Evolutionary conservation across 2,888 invertebrate genomes (phyloP).

Genomic region (Polietes domitor): DNA sequence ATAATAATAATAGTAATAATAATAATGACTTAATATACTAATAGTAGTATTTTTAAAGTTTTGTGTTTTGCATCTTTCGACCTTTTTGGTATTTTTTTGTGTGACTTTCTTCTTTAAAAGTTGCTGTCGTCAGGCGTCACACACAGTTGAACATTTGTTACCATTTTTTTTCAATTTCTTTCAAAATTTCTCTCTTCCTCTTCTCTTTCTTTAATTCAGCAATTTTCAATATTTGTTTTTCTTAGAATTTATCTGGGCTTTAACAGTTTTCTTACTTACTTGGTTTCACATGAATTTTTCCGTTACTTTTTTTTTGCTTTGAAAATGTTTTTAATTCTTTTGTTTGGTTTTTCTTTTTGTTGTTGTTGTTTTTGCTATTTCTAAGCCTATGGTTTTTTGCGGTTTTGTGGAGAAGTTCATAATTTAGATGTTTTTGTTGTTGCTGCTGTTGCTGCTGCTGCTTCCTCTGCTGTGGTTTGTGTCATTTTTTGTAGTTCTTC

Average conservation of each 20-base stretch:
- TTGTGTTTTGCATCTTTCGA: conserved; percentile 29
- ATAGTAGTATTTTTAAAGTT: conserved; percentile 53
- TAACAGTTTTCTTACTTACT: conserved; percentile 7
- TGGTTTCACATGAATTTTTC: conserved; percentile 2
- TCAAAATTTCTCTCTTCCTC: too few species aligned
- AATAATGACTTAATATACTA: conserved; percentile 53
- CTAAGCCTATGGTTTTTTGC: conserved; percentile 45
- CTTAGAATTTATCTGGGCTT: conserved; percentile 23
- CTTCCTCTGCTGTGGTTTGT: conserved; percentile 54
- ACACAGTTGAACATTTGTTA: not conserved
- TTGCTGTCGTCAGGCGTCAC: too few species aligned
- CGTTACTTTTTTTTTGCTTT: too few species aligned
- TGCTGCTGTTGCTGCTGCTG: conserved; percentile 5
- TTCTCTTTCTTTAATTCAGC: too few species aligned
- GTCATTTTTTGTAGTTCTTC: conserved; percentile 71
- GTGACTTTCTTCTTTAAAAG: not conserved
- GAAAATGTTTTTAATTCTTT: conserved; percentile 11
- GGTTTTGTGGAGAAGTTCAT: conserved; percentile 39
- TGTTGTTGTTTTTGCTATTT: not conserved
- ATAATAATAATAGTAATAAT: too few species aligned
- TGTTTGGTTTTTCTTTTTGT: conserved; percentile 37
- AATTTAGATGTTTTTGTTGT: conserved; percentile 28
- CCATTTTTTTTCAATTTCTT: not conserved
- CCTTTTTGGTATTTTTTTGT: not conserved
- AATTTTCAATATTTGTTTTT: conserved; percentile 24